A percentile compares a stretch with the other conserved stretches of the same genome.
Conservation (phyloP, 2,113 vertebrate genomes). For the Notiomystis cincta region DNA sequence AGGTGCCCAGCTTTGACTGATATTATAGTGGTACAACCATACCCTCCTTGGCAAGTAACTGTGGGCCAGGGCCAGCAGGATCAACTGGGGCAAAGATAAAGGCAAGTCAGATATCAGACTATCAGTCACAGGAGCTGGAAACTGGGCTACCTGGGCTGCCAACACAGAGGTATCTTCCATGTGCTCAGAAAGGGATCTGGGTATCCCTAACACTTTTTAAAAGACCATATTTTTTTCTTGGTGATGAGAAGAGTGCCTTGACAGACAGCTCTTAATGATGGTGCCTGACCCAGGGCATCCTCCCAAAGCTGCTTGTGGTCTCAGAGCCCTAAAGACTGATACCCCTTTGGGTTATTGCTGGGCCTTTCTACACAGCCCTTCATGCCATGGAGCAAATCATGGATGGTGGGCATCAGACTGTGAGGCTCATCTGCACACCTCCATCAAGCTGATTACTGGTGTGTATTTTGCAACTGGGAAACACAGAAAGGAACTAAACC, state of each 20-base stretch:
- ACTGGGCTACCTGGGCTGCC: not conserved
- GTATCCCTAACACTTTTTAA: not conserved
- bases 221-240: not conserved
- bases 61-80: not conserved
- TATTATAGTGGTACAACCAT: not conserved
- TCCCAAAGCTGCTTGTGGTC: not conserved
- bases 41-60: not conserved
- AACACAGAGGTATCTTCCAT: rapidly evolving
- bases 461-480: not conserved
- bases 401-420: not conserved
- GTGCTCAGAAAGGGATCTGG: not conserved
- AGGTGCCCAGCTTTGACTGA: not conserved
- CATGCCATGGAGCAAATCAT: not conserved
- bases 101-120: not conserved
- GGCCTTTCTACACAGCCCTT: not conserved
- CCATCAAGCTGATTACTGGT: not conserved
- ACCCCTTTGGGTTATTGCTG: not conserved
- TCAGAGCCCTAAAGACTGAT: not conserved
- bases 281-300: not conserved
- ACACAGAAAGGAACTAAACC: not conserved
- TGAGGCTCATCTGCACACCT: not conserved
- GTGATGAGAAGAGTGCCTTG: not conserved
- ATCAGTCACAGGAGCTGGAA: not conserved
- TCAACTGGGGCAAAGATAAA: not conserved
- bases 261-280: not conserved